Conservation (phyloP, 2,113 vertebrate species). For the Heptranchias perlo region DNA sequence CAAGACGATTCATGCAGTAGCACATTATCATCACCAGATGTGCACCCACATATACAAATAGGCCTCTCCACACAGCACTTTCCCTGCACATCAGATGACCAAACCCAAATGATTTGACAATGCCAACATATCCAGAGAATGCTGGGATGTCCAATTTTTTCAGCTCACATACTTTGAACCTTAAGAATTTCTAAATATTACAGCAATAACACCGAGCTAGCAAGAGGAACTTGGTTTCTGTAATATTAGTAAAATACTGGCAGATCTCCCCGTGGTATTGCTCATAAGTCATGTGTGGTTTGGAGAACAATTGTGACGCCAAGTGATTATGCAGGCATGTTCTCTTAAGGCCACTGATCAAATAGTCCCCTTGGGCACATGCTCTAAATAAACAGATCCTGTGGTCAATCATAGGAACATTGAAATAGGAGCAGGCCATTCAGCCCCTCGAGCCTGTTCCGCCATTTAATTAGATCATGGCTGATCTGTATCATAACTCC, state of each 20-base stretch:
- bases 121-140: background rate
- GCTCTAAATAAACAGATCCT: background rate
- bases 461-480: background rate
- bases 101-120: background rate
- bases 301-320: background rate
- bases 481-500: background rate
- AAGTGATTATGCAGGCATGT: background rate
- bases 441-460: background rate
- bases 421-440: background rate
- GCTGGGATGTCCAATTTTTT: background rate
- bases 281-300: background rate
- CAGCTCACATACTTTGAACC: background rate
- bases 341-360: background rate
- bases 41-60: background rate
- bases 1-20: conserved; percentile 30
- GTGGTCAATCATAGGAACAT: background rate
- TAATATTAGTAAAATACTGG: background rate
- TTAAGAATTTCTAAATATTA: background rate
- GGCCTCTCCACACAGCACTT: background rate
- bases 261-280: background rate
- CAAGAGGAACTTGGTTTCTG: background rate
- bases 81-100: too few relatives aligned
- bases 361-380: background rate
- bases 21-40: conserved; percentile 10
- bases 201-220: background rate